Conservation (phyloP, 2,888 invertebrate genomes). For the Brenthis hecate region DNA sequence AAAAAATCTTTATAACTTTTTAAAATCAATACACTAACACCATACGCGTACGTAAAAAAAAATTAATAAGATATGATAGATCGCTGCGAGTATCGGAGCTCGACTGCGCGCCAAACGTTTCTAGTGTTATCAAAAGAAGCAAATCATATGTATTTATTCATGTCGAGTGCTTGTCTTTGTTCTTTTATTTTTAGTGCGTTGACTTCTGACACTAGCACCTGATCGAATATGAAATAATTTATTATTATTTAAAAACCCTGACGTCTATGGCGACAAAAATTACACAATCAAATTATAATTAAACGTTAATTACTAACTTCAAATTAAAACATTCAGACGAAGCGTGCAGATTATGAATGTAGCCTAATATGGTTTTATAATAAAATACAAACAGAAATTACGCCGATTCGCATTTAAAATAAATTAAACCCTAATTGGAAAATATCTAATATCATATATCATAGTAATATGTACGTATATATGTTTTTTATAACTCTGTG, state of each 20-base stretch:
- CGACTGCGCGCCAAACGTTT: slow-evolving; percentile 41
- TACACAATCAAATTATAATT: too few relatives aligned
- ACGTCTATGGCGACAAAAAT: neutral
- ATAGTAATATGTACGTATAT: too few relatives aligned
- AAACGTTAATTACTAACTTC: too few relatives aligned
- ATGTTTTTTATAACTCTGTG: too few relatives aligned
- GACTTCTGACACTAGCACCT: slow-evolving; percentile 56
- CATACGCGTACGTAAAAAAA: neutral
- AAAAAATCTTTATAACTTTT: neutral
- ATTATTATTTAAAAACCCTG: neutral
- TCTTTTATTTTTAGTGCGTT: slow-evolving; percentile 61
- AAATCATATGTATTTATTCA: slow-evolving; percentile 61
- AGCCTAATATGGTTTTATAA: too few relatives aligned
- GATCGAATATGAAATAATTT: neutral
- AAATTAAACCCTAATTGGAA: too few relatives aligned
- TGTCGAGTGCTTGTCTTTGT: slow-evolving; percentile 58
- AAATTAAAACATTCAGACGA: too few relatives aligned
- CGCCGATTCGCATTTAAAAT: too few relatives aligned
- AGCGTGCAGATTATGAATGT: too few relatives aligned
- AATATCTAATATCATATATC: too few relatives aligned
- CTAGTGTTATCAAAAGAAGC: slow-evolving; percentile 50
- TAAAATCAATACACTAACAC: slow-evolving; percentile 1
- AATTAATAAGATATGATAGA: slow-evolving; percentile 9
- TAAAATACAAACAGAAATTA: too few relatives aligned
- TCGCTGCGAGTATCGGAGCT: slow-evolving; percentile 34